Evolutionary conservation across 1,140 invertebrate species (phyloP).

Genomic region (Phocides pigmalion): DNA sequence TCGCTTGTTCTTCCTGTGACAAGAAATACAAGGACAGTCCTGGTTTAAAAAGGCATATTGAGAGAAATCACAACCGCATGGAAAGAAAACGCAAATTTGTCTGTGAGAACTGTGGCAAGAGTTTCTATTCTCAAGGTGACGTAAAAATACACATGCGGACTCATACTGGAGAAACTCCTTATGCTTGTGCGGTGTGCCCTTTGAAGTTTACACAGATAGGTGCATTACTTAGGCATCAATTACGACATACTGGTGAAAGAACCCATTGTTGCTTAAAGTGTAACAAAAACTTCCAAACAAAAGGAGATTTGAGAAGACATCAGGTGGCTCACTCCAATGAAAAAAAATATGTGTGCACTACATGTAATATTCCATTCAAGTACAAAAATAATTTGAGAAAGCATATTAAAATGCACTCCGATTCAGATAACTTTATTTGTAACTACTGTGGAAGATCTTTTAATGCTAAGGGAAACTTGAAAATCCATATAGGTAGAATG

Average conservation of each 20-base stretch:
- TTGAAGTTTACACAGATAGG: constrained; percentile 65
- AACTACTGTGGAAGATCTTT: constrained; percentile 81
- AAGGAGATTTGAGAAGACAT: constrained; percentile 60
- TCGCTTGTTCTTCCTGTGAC: constrained; percentile 58
- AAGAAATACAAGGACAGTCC: constrained; percentile 79
- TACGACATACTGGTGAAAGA: constrained; percentile 90
- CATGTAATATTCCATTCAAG: constrained; percentile 65
- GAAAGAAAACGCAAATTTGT: constrained; percentile 61
- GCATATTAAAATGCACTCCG: constrained; percentile 56
- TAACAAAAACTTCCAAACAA: constrained; percentile 81
- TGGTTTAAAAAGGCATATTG: constrained; percentile 70
- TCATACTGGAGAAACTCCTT: constrained; percentile 73
- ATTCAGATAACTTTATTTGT: constrained; percentile 62
- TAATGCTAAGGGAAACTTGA: constrained; percentile 82
- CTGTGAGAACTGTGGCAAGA: constrained; percentile 84
- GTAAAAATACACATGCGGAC: constrained; percentile 61
- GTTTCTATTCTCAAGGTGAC: constrained; percentile 75
- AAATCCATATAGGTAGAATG: constrained; percentile 57
- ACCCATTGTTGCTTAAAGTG: constrained; percentile 87
- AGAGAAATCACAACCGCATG: constrained; percentile 51
- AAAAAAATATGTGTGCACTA: constrained; percentile 58
- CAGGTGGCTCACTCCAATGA: constrained; percentile 54
- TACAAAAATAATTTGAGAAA: constrained; percentile 62
- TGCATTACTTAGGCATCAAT: constrained; percentile 83
- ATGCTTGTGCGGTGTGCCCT: constrained; percentile 59